Conservation (phyloP, 1,140 invertebrate species). For the Tigriopus japonicus region DNA sequence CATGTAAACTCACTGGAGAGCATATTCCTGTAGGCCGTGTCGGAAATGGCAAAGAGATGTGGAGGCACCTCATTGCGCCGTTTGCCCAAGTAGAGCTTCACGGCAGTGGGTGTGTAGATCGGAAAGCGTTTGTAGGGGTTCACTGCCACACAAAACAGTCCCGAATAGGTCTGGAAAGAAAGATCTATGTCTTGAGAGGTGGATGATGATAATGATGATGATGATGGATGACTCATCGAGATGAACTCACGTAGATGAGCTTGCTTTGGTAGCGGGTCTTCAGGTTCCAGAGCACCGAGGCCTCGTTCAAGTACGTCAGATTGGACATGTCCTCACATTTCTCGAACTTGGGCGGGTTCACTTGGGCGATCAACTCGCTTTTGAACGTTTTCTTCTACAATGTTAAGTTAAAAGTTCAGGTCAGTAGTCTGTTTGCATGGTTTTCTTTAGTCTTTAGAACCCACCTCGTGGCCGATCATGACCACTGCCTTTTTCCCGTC, state of each 20-base stretch:
- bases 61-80: slow-evolving; percentile 98
- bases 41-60: slow-evolving; percentile 98
- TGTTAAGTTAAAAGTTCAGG: neutral
- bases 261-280: slow-evolving; percentile 83
- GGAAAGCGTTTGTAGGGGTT: slow-evolving; percentile 99
- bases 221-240: too few species aligned
- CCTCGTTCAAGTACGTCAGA: slow-evolving; percentile 99
- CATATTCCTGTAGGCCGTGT: slow-evolving; percentile 99
- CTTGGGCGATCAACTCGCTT: slow-evolving; percentile 89
- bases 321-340: slow-evolving; percentile 99
- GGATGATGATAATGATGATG: neutral
- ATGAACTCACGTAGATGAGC: slow-evolving; percentile 87
- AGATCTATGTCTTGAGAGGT: neutral
- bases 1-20: slow-evolving; percentile 56
- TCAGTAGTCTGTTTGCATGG: neutral
- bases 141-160: slow-evolving; percentile 98
- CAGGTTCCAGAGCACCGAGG: slow-evolving; percentile 95
- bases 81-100: slow-evolving; percentile 93
- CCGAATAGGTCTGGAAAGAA: slow-evolving; percentile 78
- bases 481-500: slow-evolving; percentile 10
- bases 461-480: slow-evolving; percentile 10
- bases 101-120: slow-evolving; percentile 89
- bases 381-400: slow-evolving; percentile 67
- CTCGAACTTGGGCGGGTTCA: slow-evolving; percentile 99
- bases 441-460: neutral